These are phyloP conservation scores for Galaxea fascicularis DNA, from an alignment of 92 coral and sea anemone species.

Conservation along the genomic window DNA sequence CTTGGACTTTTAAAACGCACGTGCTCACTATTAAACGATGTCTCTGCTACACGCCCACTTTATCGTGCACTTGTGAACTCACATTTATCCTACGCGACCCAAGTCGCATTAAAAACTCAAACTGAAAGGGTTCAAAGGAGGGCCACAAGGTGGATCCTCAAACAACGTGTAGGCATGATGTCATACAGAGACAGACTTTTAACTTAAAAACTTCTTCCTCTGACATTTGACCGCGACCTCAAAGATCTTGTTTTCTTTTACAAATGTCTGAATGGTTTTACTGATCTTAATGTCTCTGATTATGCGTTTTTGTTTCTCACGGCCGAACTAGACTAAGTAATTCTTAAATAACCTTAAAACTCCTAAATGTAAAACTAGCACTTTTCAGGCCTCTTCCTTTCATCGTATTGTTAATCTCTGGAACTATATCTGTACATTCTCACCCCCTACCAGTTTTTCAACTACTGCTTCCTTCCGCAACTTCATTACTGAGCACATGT, in stretches of 20 bases:
- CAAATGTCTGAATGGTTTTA: slow-evolving; percentile 14
- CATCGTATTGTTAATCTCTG: slow-evolving; percentile 42
- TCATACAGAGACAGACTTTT: too few species aligned
- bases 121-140: slow-evolving; percentile 36
- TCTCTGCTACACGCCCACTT: slow-evolving; percentile 22
- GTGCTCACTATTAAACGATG: slow-evolving; percentile 12
- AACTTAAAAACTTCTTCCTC: too few species aligned
- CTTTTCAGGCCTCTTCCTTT: slow-evolving; percentile 38
- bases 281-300: slow-evolving; percentile 23
- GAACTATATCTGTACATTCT: slow-evolving; percentile 42
- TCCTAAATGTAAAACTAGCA: neutral
- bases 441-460: neutral
- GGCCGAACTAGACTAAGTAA: slow-evolving; percentile 24
- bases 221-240: too few species aligned
- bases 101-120: neutral
- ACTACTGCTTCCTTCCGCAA: neutral
- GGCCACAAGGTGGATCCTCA: too few species aligned
- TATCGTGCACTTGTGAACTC: slow-evolving; percentile 31
- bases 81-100: slow-evolving; percentile 18
- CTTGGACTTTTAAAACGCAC: slow-evolving; percentile 17
- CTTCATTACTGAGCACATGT: neutral
- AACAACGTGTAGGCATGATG: too few species aligned
- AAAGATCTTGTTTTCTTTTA: neutral
- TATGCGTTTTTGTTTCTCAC: slow-evolving; percentile 12
- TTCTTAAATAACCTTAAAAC: neutral